These are phyloP conservation scores for Sminthopsis crassicaudata DNA, from an alignment of 2,113 vertebrate genomes.

Conservation along the genomic window DNA sequence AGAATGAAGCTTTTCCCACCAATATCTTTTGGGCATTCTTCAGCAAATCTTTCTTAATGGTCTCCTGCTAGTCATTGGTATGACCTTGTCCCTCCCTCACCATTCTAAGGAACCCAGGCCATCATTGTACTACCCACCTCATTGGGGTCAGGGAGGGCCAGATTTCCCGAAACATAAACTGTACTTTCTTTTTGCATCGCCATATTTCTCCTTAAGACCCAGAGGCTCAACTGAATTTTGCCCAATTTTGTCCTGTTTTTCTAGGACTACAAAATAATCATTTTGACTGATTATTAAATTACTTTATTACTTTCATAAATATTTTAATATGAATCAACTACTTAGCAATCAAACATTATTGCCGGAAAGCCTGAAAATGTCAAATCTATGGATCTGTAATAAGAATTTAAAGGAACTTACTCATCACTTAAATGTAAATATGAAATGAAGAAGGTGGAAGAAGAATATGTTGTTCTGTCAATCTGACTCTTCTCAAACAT, in stretches of 20 bases:
- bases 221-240: not conserved
- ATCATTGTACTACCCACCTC: not conserved
- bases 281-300: not conserved
- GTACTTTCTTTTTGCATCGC: not conserved
- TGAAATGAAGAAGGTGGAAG: too few relatives aligned
- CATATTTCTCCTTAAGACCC: not conserved
- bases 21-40: not conserved
- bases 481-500: too few relatives aligned
- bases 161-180: not conserved
- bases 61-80: not conserved
- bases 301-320: not conserved
- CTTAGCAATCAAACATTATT: too few relatives aligned
- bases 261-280: not conserved
- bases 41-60: not conserved
- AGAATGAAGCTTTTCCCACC: not conserved
- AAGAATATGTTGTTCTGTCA: too few relatives aligned
- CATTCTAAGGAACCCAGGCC: too few relatives aligned
- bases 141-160: not conserved
- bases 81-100: not conserved
- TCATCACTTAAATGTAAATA: too few relatives aligned
- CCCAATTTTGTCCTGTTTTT: not conserved
- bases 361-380: too few relatives aligned
- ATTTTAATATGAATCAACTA: not conserved
- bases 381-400: too few relatives aligned
- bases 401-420: too few relatives aligned